Conservation (phyloP, 2,797 vertebrate genomes). For the Xerus rutilus region DNA sequence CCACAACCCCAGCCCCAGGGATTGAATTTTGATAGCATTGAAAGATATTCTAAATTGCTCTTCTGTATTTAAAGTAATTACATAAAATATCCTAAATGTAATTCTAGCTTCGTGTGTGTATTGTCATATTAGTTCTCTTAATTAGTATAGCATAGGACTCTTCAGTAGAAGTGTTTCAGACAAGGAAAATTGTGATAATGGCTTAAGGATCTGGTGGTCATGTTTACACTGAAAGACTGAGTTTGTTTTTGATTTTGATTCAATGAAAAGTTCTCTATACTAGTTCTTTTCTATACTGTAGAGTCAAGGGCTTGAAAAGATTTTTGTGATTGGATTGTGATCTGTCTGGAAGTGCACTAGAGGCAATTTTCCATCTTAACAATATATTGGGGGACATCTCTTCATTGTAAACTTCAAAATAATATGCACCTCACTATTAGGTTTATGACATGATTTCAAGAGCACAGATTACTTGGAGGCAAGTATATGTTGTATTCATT, state of each 20-base stretch:
- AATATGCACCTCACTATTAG: neutral
- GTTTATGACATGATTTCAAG: neutral
- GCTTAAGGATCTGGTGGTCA: neutral
- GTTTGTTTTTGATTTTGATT: constrained; percentile 19
- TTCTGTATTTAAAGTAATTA: constrained; percentile 51
- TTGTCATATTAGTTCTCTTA: neutral
- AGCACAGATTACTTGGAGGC: neutral
- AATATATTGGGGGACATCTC: neutral
- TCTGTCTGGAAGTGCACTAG: neutral
- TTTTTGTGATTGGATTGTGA: neutral
- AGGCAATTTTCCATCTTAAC: neutral
- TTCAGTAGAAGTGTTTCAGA: constrained; percentile 34
- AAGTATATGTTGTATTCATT: neutral
- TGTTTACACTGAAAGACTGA: constrained; percentile 4
- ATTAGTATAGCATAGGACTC: neutral
- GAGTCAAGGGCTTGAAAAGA: neutral
- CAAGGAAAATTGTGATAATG: neutral
- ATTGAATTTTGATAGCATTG: constrained; percentile 22
- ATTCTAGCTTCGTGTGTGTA: neutral
- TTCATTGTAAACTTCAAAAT: constrained; percentile 6
- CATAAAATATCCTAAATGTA: constrained; percentile 48
- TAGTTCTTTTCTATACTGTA: neutral
- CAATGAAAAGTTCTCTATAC: neutral
- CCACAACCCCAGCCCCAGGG: too few relatives aligned
- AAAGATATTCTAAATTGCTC: neutral